Evolutionary conservation across 2,113 vertebrate genomes (phyloP).

Genomic region (Xyliphius kryptos): DNA sequence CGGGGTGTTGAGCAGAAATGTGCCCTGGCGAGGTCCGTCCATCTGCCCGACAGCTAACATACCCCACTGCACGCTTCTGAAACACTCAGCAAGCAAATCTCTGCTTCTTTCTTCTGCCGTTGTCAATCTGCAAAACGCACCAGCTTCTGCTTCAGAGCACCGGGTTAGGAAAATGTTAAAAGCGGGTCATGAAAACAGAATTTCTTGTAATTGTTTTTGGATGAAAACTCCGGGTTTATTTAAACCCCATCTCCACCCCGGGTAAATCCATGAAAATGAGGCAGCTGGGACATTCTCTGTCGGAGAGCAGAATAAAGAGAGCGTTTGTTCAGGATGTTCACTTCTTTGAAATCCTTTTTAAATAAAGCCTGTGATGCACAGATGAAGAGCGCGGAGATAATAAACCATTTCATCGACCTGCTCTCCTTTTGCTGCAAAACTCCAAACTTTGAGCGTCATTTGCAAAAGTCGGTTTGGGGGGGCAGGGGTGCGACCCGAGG

Average conservation of each 20-base stretch:
- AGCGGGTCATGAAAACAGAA: too few relatives aligned
- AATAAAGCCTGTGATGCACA: slow-evolving; percentile 53
- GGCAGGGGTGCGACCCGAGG: slow-evolving; percentile 38
- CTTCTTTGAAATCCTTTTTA: slow-evolving; percentile 43
- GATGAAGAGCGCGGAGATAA: slow-evolving; percentile 65
- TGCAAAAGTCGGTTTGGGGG: slow-evolving; percentile 26
- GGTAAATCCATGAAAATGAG: slow-evolving; percentile 40
- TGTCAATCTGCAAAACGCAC: too few relatives aligned
- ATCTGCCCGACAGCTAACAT: slow-evolving; percentile 93
- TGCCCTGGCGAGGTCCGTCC: slow-evolving; percentile 89
- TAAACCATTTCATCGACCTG: slow-evolving; percentile 69
- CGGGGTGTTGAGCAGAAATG: slow-evolving; percentile 87
- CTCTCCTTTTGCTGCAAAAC: slow-evolving; percentile 62
- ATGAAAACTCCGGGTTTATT: slow-evolving; percentile 37
- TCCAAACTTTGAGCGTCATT: slow-evolving; percentile 58
- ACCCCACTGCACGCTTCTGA: too few relatives aligned
- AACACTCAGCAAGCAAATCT: too few relatives aligned
- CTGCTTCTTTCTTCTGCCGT: too few relatives aligned
- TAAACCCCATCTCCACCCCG: slow-evolving; percentile 36
- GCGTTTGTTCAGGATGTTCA: slow-evolving; percentile 32
- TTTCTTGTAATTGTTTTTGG: not conserved
- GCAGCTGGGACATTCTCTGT: slow-evolving; percentile 34
- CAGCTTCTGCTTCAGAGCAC: too few relatives aligned
- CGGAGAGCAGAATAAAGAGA: not conserved
- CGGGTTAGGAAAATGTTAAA: too few relatives aligned